Evolutionary conservation across 1,140 invertebrate genomes (phyloP).

Genomic region (Drosophila ercepeae): DNA sequence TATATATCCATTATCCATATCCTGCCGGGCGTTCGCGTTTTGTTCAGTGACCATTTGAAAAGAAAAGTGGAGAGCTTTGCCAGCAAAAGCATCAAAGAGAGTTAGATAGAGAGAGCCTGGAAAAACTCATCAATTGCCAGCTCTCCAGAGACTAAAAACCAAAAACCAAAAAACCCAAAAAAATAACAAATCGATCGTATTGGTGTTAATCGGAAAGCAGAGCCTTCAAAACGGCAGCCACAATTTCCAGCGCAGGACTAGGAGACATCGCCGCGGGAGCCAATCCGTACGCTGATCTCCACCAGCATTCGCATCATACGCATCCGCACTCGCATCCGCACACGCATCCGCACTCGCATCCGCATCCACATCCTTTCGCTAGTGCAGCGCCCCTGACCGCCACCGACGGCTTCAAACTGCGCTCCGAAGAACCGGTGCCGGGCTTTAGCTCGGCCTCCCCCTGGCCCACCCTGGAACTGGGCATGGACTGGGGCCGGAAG

Average conservation of each 20-base stretch:
- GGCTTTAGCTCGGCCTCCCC: constrained; percentile 89
- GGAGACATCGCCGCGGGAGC: constrained; percentile 57
- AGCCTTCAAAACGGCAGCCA: constrained; percentile 66
- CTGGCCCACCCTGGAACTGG: constrained; percentile 87
- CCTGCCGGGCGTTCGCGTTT: constrained; percentile 25
- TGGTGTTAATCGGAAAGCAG: neutral
- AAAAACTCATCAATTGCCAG: constrained; percentile 32
- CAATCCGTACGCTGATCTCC: constrained; percentile 73
- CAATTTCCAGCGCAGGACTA: constrained; percentile 54
- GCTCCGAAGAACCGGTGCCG: constrained; percentile 89
- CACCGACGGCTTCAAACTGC: constrained; percentile 86
- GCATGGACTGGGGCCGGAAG: constrained; percentile 89
- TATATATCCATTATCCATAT: neutral
- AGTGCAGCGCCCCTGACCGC: constrained; percentile 61
- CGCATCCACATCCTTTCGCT: constrained; percentile 53
- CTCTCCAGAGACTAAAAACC: constrained; percentile 25
- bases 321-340: constrained; percentile 61
- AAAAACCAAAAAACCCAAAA: constrained; percentile 6
- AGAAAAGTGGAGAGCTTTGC: constrained; percentile 3
- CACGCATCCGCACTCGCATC: constrained; percentile 37
- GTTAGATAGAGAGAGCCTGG: constrained; percentile 7
- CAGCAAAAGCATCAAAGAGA: too few species aligned
- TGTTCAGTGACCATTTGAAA: neutral
- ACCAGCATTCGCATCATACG: constrained; percentile 63
- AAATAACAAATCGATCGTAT: constrained; percentile 9